These are phyloP conservation scores for Lasiommata megera DNA, from an alignment of 2,888 invertebrate genomes.

Conservation along the genomic window DNA sequence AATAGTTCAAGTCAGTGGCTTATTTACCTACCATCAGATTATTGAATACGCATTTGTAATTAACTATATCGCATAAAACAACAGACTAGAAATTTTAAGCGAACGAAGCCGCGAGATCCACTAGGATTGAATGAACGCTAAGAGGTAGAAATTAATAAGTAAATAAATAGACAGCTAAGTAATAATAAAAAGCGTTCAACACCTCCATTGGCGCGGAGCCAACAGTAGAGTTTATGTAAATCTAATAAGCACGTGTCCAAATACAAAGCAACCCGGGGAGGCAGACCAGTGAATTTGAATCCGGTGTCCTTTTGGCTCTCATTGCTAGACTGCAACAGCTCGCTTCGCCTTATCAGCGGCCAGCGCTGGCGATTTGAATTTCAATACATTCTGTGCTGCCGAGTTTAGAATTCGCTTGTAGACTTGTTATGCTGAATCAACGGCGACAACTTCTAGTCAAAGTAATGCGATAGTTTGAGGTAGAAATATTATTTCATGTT, in stretches of 20 bases:
- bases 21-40: too few relatives aligned
- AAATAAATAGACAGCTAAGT: too few relatives aligned
- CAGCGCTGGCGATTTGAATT: slow-evolving; percentile 50
- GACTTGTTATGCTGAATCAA: slow-evolving; percentile 14
- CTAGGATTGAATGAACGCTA: too few relatives aligned
- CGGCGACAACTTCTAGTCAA: not conserved
- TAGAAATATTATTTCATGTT: too few relatives aligned
- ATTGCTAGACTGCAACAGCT: slow-evolving; percentile 51
- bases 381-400: slow-evolving; percentile 41
- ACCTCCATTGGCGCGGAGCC: slow-evolving; percentile 1
- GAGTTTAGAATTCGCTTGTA: slow-evolving; percentile 15
- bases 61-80: too few relatives aligned
- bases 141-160: too few relatives aligned
- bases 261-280: slow-evolving; percentile 24
- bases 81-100: too few relatives aligned
- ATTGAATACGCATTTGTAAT: too few relatives aligned
- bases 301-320: slow-evolving; percentile 41
- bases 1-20: too few relatives aligned
- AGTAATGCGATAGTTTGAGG: not conserved
- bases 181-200: not conserved
- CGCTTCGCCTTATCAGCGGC: slow-evolving; percentile 49
- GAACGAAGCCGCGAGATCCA: too few relatives aligned
- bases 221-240: slow-evolving; percentile 24
- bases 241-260: slow-evolving; percentile 22
- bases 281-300: slow-evolving; percentile 28